These are phyloP conservation scores for Sinopyrophorus schimmeli DNA, from an alignment of 2,888 invertebrate species.

Conservation along the genomic window DNA sequence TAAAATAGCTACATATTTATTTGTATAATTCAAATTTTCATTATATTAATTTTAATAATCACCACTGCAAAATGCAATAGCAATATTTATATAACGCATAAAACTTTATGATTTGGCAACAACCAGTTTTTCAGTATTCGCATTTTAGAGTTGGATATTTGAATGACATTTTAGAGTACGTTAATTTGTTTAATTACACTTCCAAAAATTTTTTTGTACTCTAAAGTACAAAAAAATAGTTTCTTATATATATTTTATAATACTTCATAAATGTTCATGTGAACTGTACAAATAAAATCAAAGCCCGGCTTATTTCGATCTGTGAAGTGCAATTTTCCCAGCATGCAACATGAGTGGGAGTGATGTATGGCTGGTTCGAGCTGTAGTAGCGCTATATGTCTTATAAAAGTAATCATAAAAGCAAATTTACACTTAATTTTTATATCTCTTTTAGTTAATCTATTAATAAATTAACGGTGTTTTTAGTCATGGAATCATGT, in stretches of 20 bases:
- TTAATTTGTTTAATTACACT: no score
- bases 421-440: constrained; percentile 24
- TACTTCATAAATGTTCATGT: constrained; percentile 1
- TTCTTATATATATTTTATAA: background rate
- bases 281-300: constrained; percentile 14
- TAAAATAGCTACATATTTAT: no score
- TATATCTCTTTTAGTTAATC: constrained; percentile 15
- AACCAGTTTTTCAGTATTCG: no score
- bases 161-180: no score
- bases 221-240: no score
- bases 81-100: no score
- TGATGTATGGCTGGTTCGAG: constrained; percentile 50
- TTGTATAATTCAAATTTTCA: no score
- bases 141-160: no score
- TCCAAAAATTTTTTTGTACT: no score
- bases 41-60: no score
- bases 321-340: constrained; percentile 46
- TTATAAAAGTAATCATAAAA: constrained; percentile 28
- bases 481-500: constrained; percentile 41
- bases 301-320: constrained; percentile 39
- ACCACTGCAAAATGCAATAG: no score
- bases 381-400: constrained; percentile 44
- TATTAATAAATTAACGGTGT: constrained; percentile 19
- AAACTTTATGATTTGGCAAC: no score
- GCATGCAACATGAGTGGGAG: constrained; percentile 55